A percentile compares a stretch with the other conserved stretches of the same genome.
Evolutionary conservation across 2,113 vertebrate genomes (phyloP).

Genomic region (Pelobates fuscus): DNA sequence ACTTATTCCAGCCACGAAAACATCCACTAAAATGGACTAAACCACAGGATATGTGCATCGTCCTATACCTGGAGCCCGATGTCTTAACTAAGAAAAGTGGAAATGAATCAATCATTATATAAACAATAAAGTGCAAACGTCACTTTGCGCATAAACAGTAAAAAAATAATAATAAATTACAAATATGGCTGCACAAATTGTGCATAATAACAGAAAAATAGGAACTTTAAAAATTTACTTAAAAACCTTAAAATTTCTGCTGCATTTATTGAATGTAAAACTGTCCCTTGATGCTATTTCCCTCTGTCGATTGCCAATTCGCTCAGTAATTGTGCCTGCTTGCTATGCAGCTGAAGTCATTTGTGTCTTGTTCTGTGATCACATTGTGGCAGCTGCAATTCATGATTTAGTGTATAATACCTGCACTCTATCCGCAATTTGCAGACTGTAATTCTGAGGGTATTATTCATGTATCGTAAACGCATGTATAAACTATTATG

Average conservation of each 20-base stretch:
- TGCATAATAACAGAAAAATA: too few species aligned
- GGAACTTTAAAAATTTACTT: too few species aligned
- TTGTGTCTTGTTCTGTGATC: conserved; percentile 25
- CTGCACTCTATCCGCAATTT: conserved; percentile 53
- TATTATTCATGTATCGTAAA: conserved; percentile 41
- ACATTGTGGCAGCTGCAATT: conserved; percentile 56
- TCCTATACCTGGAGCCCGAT: too few species aligned
- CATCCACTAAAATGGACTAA: too few species aligned
- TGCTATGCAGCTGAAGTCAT: conserved; percentile 51
- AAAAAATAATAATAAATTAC: too few species aligned
- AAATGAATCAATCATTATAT: too few species aligned
- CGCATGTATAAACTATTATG: conserved; percentile 38
- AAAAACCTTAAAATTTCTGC: neutral
- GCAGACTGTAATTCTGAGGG: conserved; percentile 1
- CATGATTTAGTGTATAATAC: conserved; percentile 57
- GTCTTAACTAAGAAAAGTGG: too few species aligned
- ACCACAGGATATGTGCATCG: too few species aligned
- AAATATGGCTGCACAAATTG: too few species aligned
- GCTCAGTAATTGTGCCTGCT: conserved; percentile 50
- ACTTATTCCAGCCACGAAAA: too few species aligned
- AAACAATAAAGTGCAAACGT: too few species aligned
- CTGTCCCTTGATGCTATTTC: conserved; percentile 36
- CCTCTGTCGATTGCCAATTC: conserved; percentile 47
- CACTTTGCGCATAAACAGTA: too few species aligned
- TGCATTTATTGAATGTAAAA: conserved; percentile 18